phyloP scores from a whole-genome alignment of 2,797 vertebrate species.

The Dendrocincla fuliginosa region DNA sequence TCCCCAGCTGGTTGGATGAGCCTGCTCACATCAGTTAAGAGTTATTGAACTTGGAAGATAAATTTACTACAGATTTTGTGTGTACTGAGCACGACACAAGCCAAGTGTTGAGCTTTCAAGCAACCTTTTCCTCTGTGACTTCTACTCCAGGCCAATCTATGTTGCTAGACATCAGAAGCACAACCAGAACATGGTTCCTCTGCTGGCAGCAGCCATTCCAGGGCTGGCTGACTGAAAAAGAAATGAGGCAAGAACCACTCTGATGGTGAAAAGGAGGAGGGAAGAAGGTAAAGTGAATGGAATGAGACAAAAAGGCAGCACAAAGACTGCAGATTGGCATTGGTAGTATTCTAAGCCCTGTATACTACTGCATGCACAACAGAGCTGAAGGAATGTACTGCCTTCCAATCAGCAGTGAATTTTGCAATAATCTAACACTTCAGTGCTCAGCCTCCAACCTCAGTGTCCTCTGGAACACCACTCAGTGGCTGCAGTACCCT shows the following conservation, averaged over 20 bases:
- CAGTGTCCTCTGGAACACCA: fast-evolving
- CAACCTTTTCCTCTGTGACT: background rate
- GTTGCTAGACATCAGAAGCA: background rate
- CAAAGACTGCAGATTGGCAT: background rate
- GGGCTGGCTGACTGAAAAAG: background rate
- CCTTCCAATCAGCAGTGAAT: background rate
- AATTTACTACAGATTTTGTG: background rate
- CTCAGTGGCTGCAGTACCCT: background rate
- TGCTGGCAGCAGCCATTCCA: background rate
- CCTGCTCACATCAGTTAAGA: background rate
- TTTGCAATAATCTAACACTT: background rate
- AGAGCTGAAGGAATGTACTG: background rate
- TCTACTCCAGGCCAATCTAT: background rate
- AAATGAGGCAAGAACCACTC: background rate
- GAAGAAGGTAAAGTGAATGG: background rate
- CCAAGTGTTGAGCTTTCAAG: background rate
- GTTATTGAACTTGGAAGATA: background rate
- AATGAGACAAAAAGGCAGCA: background rate
- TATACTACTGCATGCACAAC: background rate
- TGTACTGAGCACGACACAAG: background rate
- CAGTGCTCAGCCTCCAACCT: background rate
- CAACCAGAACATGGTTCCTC: background rate
- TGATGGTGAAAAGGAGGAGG: background rate
- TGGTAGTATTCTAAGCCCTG: background rate
- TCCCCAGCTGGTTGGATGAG: background rate